phyloP scores from a whole-genome alignment of 2,888 invertebrate genomes.

The Drosophila gaucha region DNA sequence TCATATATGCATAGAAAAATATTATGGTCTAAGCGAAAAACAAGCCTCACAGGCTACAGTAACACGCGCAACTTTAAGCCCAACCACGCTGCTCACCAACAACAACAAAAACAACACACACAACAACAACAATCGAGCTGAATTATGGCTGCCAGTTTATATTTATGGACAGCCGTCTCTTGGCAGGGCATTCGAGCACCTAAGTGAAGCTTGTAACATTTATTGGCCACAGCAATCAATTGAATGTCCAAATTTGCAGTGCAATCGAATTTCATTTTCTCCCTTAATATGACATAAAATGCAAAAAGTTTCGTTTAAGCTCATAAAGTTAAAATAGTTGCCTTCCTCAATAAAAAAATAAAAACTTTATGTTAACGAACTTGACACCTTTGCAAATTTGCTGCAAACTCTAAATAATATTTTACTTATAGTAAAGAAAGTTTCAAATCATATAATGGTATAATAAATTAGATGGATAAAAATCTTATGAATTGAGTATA shows the following conservation, averaged over 20 bases:
- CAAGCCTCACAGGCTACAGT: slow-evolving; percentile 21
- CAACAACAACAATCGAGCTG: slow-evolving; percentile 28
- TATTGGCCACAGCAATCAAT: slow-evolving; percentile 32
- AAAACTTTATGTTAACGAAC: background rate
- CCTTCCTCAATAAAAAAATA: background rate
- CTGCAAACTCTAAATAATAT: too few species aligned
- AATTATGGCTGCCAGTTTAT: slow-evolving; percentile 54
- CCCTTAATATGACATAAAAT: slow-evolving; percentile 16
- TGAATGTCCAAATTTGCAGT: slow-evolving; percentile 22
- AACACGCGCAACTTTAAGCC: slow-evolving; percentile 39
- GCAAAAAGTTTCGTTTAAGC: background rate
- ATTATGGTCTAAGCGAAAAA: slow-evolving; percentile 42
- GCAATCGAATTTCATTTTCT: slow-evolving; percentile 12
- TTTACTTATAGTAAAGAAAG: too few species aligned
- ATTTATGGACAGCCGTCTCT: slow-evolving; percentile 37
- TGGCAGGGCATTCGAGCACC: slow-evolving; percentile 22
- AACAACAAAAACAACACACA: slow-evolving; percentile 13
- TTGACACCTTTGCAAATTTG: too few species aligned
- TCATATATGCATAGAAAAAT: slow-evolving; percentile 43
- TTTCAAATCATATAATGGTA: too few species aligned
- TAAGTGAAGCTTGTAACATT: slow-evolving; percentile 35
- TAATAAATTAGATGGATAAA: too few species aligned
- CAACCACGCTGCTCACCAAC: too few species aligned
- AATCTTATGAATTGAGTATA: too few species aligned
- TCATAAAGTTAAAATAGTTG: background rate